These are phyloP conservation scores for Megastigmus dorsalis DNA, from an alignment of 2,888 invertebrate genomes.

Conservation along the genomic window DNA sequence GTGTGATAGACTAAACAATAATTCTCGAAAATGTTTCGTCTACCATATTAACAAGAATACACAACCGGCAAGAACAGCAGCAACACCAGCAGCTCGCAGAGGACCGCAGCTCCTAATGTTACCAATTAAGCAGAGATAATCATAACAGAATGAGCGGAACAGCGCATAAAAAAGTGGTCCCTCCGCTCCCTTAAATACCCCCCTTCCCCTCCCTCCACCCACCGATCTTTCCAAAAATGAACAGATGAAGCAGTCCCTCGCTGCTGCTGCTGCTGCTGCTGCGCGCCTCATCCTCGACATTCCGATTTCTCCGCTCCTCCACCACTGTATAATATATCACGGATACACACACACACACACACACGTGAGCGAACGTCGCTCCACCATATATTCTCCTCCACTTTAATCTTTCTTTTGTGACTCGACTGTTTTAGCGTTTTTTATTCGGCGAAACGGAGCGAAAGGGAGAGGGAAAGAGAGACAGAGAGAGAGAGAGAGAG, in stretches of 20 bases:
- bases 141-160: too few species aligned
- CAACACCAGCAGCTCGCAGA: not conserved
- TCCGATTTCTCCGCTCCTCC: slow-evolving; percentile 15
- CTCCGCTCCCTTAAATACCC: not conserved
- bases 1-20: too few species aligned
- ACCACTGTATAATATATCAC: not conserved
- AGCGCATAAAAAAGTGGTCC: not conserved
- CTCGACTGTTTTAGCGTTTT: slow-evolving; percentile 71
- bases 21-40: too few species aligned
- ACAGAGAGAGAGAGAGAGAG: slow-evolving; percentile 8
- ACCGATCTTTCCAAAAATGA: slow-evolving; percentile 3
- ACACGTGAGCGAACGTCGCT: too few species aligned
- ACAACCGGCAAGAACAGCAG: not conserved
- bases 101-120: not conserved
- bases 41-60: too few species aligned
- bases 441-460: slow-evolving; percentile 63
- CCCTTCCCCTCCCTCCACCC: too few species aligned
- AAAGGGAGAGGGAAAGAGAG: slow-evolving; percentile 10
- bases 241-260: not conserved
- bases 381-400: slow-evolving; percentile 64
- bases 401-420: slow-evolving; percentile 72
- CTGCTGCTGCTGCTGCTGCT: too few species aligned
- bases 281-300: too few species aligned
- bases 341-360: not conserved
- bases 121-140: not conserved